These are phyloP conservation scores for Euzophera pinguis DNA, from an alignment of 2,888 invertebrate genomes.

Conservation along the genomic window DNA sequence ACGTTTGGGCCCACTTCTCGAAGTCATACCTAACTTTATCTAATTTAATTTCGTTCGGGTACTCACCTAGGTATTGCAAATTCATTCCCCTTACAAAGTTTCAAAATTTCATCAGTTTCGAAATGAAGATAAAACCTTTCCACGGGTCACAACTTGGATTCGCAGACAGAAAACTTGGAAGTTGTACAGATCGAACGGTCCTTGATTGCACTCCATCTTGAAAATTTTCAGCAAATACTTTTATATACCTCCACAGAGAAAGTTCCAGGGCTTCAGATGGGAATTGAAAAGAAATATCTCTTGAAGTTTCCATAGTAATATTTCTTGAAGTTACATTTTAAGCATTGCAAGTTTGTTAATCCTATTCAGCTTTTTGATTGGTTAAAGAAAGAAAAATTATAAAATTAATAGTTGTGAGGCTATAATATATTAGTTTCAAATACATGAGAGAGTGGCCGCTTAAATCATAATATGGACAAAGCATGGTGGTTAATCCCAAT, in stretches of 20 bases:
- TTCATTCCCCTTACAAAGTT: conserved; percentile 55
- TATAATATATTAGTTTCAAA: too few relatives aligned
- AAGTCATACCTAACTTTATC: background rate
- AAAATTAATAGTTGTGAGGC: too few relatives aligned
- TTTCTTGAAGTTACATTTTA: conserved; percentile 1
- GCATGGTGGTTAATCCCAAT: too few relatives aligned
- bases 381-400: too few relatives aligned
- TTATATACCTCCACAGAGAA: conserved; percentile 26
- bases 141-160: conserved; percentile 55
- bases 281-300: conserved; percentile 33
- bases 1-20: too few relatives aligned
- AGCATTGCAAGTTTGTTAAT: background rate
- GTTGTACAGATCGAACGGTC: conserved; percentile 52
- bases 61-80: conserved; percentile 35
- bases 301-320: conserved; percentile 19
- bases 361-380: too few relatives aligned
- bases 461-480: too few relatives aligned
- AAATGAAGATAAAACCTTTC: conserved; percentile 49
- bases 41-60: conserved; percentile 17
- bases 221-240: conserved; percentile 57
- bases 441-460: too few relatives aligned
- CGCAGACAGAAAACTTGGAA: conserved; percentile 48
- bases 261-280: conserved; percentile 29
- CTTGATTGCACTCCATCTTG: conserved; percentile 64
- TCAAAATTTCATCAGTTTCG: conserved; percentile 61